These are phyloP conservation scores for Sicus ferrugineus DNA, from an alignment of 2,888 invertebrate species.

Conservation along the genomic window DNA sequence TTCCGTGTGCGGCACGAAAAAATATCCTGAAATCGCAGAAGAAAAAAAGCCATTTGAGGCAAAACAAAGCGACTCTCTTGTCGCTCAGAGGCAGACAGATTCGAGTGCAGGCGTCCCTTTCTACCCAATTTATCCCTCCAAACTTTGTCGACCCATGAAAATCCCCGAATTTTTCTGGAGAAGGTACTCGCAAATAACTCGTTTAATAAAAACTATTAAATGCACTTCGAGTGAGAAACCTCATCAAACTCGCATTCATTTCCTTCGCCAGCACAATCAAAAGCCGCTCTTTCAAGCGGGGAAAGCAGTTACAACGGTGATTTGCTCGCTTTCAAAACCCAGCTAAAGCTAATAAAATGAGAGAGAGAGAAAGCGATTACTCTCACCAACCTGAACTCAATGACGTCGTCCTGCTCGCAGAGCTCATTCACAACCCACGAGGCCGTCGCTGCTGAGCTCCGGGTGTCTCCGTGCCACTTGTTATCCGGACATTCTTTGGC, in stretches of 20 bases:
- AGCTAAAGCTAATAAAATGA: background rate
- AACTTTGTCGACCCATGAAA: background rate
- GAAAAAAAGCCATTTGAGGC: too few relatives aligned
- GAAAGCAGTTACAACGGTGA: too few relatives aligned
- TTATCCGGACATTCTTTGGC: conserved; percentile 47
- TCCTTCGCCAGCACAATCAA: too few relatives aligned
- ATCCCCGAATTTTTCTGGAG: too few relatives aligned
- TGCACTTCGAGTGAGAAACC: too few relatives aligned
- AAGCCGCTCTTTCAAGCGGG: too few relatives aligned
- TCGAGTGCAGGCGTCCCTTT: background rate
- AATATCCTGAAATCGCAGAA: conserved; percentile 45
- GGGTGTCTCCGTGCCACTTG: conserved; percentile 47
- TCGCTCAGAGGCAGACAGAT: background rate
- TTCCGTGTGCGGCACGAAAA: conserved; percentile 47
- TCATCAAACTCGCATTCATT: background rate
- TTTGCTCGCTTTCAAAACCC: background rate
- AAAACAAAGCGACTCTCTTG: too few relatives aligned
- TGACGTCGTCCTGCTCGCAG: conserved; percentile 50
- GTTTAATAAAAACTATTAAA: too few relatives aligned
- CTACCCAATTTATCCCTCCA: background rate
- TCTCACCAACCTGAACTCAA: conserved; percentile 52
- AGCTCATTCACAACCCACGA: conserved; percentile 54
- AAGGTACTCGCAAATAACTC: too few relatives aligned
- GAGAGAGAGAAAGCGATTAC: background rate
- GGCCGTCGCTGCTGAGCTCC: conserved; percentile 38